Percentiles rank a stretch among this genome's conserved stretches.
Conservation (phyloP, 2,888 invertebrate species). For the Euproctis similis region DNA sequence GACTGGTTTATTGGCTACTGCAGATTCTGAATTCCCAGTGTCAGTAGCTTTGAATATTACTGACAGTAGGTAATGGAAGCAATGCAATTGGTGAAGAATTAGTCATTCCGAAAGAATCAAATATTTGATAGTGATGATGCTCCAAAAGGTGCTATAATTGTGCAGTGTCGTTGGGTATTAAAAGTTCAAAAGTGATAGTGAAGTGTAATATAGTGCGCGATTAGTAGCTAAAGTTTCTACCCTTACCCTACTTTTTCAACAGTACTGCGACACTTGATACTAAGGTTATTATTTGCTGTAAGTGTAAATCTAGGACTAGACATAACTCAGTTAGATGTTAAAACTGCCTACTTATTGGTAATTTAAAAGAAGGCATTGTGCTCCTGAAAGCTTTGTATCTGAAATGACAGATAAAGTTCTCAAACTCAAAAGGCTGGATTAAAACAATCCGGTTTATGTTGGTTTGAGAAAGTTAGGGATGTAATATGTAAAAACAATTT, state of each 20-base stretch:
- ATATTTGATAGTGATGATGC: not conserved
- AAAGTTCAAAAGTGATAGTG: conserved; percentile 7
- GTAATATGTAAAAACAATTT: too few species aligned
- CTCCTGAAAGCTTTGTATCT: conserved; percentile 6
- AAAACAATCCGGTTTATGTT: too few species aligned
- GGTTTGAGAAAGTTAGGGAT: too few species aligned
- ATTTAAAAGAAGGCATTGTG: conserved; percentile 8
- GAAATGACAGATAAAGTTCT: too few species aligned
- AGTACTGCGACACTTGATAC: conserved; percentile 11
- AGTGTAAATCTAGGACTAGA: conserved; percentile 6
- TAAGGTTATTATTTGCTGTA: conserved; percentile 12
- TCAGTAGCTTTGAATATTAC: too few species aligned
- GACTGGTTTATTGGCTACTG: too few species aligned
- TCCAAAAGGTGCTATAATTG: not conserved
- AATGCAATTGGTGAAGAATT: too few species aligned
- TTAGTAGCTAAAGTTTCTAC: conserved; percentile 11
- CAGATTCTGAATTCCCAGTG: too few species aligned
- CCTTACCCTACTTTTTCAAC: conserved; percentile 7
- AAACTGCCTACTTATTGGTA: conserved; percentile 11
- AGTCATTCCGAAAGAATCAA: too few species aligned
- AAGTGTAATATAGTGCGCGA: conserved; percentile 11
- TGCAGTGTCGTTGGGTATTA: conserved; percentile 8
- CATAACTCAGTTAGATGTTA: conserved; percentile 11
- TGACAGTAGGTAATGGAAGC: too few species aligned
- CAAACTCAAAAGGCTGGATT: too few species aligned